Evolutionary conservation across 2,797 vertebrate genomes (phyloP).

Genomic region (Hirundo rustica): DNA sequence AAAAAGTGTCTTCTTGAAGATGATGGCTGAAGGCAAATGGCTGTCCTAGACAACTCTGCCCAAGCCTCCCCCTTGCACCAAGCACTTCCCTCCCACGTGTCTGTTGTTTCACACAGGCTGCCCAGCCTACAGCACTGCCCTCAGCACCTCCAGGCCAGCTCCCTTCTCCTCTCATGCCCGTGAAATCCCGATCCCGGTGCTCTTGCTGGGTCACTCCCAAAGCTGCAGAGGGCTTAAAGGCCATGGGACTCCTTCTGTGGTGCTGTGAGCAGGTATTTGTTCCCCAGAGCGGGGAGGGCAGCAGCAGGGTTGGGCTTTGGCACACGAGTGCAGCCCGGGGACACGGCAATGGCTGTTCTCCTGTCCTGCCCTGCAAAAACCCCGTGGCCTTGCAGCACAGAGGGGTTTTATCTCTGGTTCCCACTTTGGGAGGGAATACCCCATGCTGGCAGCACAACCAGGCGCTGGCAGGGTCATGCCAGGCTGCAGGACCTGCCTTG

Average conservation of each 20-base stretch:
- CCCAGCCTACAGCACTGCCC: background rate
- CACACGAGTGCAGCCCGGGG: background rate
- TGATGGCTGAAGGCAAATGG: background rate
- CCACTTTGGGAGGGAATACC: background rate
- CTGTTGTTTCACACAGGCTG: background rate
- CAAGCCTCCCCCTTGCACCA: background rate
- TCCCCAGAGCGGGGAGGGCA: background rate
- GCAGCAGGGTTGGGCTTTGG: background rate
- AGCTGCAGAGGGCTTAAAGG: background rate
- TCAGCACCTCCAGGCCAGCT: background rate
- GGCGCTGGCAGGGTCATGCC: background rate
- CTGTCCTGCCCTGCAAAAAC: background rate
- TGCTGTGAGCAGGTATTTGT: background rate
- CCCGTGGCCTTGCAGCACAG: background rate
- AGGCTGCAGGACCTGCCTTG: background rate
- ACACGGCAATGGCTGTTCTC: background rate
- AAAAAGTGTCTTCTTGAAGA: background rate
- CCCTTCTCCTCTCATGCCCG: background rate
- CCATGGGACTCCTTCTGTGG: background rate
- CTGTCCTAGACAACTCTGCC: background rate
- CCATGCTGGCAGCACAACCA: background rate
- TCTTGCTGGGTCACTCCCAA: background rate
- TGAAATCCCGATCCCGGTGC: background rate
- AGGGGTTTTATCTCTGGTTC: background rate
- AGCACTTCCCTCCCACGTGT: fast-evolving